These are phyloP conservation scores for Gobio gobio DNA, from an alignment of 2,113 vertebrate genomes.

Conservation along the genomic window DNA sequence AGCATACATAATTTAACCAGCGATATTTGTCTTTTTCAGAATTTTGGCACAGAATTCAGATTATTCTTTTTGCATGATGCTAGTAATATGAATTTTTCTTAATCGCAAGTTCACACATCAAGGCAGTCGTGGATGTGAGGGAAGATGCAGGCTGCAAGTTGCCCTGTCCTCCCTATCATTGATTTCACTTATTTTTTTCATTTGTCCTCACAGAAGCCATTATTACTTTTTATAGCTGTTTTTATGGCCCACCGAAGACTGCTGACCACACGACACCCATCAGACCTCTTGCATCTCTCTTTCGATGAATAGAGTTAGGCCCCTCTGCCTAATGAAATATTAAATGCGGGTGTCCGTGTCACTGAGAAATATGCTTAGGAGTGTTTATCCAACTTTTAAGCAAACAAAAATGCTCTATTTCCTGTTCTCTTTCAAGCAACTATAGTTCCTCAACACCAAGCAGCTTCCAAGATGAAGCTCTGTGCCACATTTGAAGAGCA, in stretches of 20 bases:
- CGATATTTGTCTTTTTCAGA: not conserved
- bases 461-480: not conserved
- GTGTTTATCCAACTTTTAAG: slow-evolving; percentile 6
- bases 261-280: slow-evolving; percentile 65
- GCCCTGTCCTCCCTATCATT: slow-evolving; percentile 55
- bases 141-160: slow-evolving; percentile 31
- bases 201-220: slow-evolving; percentile 64
- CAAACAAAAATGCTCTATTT: not conserved
- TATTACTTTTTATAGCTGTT: slow-evolving; percentile 71
- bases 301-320: slow-evolving; percentile 10
- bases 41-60: not conserved
- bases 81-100: not conserved
- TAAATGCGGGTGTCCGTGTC: slow-evolving; percentile 6
- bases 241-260: slow-evolving; percentile 65
- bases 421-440: not conserved
- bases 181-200: slow-evolving; percentile 64
- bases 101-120: not conserved
- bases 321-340: slow-evolving; percentile 23
- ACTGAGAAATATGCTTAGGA: not conserved
- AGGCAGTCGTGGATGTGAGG: slow-evolving; percentile 3
- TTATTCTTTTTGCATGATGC: not conserved
- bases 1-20: not conserved
- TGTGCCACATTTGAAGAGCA: slow-evolving; percentile 16
- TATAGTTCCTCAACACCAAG: not conserved
- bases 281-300: slow-evolving; percentile 51